Conservation (phyloP, 2,797 vertebrate genomes). For the Buceros bicornis region DNA sequence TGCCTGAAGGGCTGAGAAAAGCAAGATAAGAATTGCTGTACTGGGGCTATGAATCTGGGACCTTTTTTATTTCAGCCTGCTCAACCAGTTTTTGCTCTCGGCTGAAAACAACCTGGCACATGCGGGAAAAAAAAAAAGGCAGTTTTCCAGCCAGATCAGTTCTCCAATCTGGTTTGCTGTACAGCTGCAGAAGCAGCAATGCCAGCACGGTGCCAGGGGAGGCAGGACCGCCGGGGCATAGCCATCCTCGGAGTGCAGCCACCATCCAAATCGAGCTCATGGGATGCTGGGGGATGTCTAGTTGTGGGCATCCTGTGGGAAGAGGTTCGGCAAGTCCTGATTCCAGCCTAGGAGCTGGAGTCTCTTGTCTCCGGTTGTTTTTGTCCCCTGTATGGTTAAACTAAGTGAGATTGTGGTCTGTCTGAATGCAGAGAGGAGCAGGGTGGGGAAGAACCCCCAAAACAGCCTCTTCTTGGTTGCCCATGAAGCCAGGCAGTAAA, state of each 20-base stretch:
- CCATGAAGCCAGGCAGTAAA: not conserved
- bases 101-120: conserved; percentile 53
- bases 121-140: not conserved
- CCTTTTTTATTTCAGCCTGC: conserved; percentile 66
- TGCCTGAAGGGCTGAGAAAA: conserved; percentile 59
- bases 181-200: conserved; percentile 17
- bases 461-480: not conserved
- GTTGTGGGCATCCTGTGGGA: not conserved
- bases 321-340: not conserved
- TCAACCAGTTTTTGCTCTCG: conserved; percentile 67
- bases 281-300: not conserved
- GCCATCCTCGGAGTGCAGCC: not conserved
- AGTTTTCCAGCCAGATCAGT: conserved; percentile 52
- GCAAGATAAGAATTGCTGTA: conserved; percentile 65
- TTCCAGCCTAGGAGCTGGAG: not conserved
- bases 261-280: not conserved
- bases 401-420: not conserved
- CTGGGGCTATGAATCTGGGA: conserved; percentile 69
- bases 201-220: accelerated
- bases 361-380: not conserved
- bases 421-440: not conserved
- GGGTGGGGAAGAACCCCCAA: not conserved
- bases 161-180: conserved; percentile 30
- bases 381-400: not conserved
- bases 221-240: not conserved